Percentiles rank a stretch among this genome's conserved stretches.
phyloP scores from a whole-genome alignment of 2,888 invertebrate genomes.

The Silvanus unidentatus region DNA sequence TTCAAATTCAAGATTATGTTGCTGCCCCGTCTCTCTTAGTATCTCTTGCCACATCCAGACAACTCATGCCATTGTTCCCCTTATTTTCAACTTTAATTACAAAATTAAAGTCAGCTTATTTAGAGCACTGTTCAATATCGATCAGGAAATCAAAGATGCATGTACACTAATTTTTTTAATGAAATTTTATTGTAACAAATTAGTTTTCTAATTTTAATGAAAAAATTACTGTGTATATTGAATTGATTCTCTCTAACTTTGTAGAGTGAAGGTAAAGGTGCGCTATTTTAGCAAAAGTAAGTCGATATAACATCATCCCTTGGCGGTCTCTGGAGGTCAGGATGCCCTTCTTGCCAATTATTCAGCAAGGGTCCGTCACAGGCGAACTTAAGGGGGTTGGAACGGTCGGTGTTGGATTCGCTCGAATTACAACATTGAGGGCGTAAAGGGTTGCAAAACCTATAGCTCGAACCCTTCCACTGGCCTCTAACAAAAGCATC shows the following conservation, averaged over 20 bases:
- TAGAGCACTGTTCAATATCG: too few relatives aligned
- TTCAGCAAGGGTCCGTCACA: slow-evolving; percentile 39
- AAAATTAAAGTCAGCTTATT: too few relatives aligned
- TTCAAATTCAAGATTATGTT: slow-evolving; percentile 30
- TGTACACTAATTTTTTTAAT: too few relatives aligned
- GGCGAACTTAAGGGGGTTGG: slow-evolving; percentile 12
- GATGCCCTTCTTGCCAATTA: slow-evolving; percentile 40
- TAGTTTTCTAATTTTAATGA: too few relatives aligned
- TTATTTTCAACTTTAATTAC: too few relatives aligned
- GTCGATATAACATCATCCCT: slow-evolving; percentile 34
- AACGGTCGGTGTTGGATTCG: slow-evolving; percentile 15
- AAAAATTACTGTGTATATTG: too few relatives aligned
- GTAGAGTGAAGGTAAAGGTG: too few relatives aligned
- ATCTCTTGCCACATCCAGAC: slow-evolving; percentile 10
- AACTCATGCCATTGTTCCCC: too few relatives aligned
- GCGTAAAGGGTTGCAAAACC: slow-evolving; percentile 31
- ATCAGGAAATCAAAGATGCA: too few relatives aligned
- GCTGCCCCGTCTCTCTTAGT: slow-evolving; percentile 18
- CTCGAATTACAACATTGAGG: slow-evolving; percentile 34
- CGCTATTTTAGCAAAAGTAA: too few relatives aligned
- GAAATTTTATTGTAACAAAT: too few relatives aligned
- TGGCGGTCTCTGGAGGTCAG: slow-evolving; percentile 43
- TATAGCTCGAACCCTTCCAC: slow-evolving; percentile 18
- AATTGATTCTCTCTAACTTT: too few relatives aligned
- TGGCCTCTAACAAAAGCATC: slow-evolving; percentile 14